phyloP scores from a whole-genome alignment of 1,140 invertebrate species.

The Dendrolimus punctatus region DNA sequence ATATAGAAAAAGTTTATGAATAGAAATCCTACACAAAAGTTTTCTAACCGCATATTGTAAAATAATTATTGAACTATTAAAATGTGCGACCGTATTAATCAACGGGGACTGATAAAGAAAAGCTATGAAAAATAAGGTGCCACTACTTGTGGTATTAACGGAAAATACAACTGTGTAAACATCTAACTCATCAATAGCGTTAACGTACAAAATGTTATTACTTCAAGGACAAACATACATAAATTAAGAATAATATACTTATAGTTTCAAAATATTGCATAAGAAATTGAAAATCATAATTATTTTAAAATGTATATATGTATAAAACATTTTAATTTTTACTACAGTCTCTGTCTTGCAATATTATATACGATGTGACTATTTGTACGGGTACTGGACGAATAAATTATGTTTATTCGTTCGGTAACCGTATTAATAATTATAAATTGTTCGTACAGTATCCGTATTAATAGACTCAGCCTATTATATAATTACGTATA shows the following conservation, averaged over 20 bases:
- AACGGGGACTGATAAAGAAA: not conserved
- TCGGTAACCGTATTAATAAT: too few relatives aligned
- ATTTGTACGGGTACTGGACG: too few relatives aligned
- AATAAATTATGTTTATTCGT: too few relatives aligned
- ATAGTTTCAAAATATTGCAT: not conserved
- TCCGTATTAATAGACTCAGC: too few relatives aligned
- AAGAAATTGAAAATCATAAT: not conserved
- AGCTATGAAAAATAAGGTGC: not conserved
- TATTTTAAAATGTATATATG: not conserved
- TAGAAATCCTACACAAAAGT: conserved; percentile 23
- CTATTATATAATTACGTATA: too few relatives aligned
- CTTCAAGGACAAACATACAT: not conserved
- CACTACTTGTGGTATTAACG: conserved; percentile 4
- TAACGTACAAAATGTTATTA: conserved; percentile 5
- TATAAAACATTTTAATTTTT: too few relatives aligned
- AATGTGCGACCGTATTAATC: not conserved
- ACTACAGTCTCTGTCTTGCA: too few relatives aligned
- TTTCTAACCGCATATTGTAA: conserved; percentile 25
- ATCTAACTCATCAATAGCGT: conserved; percentile 7
- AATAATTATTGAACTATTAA: not conserved
- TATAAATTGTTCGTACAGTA: too few relatives aligned
- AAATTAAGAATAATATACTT: too few relatives aligned
- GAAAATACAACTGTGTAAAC: conserved; percentile 17
- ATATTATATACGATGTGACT: too few relatives aligned
- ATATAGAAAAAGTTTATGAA: conserved; percentile 22